Evolutionary conservation across 53 echinoderm and acorn worm species (phyloP).

Genomic region (Patiria pectinifera): DNA sequence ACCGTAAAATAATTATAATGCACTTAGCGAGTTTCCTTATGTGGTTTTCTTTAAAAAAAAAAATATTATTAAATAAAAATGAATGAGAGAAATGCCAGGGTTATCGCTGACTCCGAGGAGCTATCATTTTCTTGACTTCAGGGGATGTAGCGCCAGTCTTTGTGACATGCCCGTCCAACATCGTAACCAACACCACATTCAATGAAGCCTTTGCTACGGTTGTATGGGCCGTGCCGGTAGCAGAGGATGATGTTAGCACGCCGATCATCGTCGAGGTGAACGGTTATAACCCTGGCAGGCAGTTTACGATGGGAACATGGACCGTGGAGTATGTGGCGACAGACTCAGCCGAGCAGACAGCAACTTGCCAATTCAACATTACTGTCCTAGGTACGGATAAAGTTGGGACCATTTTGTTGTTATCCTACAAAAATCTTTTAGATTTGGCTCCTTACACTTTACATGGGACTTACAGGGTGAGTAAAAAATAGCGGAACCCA

Average conservation of each 20-base stretch:
- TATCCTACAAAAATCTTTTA: no score
- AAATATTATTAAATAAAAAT: no score
- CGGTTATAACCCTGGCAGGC: background rate
- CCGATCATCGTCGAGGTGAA: slow-evolving; percentile 12
- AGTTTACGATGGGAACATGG: slow-evolving; percentile 14
- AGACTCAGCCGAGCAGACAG: slow-evolving; percentile 54
- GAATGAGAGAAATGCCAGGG: background rate
- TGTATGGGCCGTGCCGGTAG: slow-evolving; percentile 20
- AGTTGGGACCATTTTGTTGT: background rate
- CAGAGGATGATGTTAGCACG: slow-evolving; percentile 29
- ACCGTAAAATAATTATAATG: no score
- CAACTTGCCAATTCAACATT: slow-evolving; percentile 62
- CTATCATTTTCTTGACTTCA: background rate
- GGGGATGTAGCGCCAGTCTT: slow-evolving; percentile 11
- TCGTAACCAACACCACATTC: background rate
- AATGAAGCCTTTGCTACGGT: background rate
- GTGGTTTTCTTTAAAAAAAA: no score
- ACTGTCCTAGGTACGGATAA: slow-evolving; percentile 53
- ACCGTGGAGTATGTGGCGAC: slow-evolving; percentile 59
- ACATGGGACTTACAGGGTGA: no score
- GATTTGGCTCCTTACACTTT: no score
- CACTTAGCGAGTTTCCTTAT: no score
- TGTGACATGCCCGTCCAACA: background rate
- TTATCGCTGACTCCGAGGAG: background rate
- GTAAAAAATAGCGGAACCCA: no score